Base-by-base conservation (phyloP, 2,888 invertebrate genomes). In the Stenolophus ochropezus region DNA sequence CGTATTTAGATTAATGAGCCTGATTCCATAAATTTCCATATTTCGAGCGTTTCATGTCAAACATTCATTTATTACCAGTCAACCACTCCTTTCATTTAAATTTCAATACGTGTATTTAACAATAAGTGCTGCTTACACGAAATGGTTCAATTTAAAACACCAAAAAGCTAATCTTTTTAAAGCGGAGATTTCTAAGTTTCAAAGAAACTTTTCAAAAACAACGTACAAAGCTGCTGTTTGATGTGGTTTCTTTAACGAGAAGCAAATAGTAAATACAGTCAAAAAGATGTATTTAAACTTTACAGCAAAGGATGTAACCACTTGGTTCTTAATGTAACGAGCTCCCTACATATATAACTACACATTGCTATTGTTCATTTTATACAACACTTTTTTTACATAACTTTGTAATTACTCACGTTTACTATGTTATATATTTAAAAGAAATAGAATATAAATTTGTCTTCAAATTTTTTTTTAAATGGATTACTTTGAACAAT, bases 1-100 rank as follows among this genome's bases (percentile, higher is more conserved):
- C 65, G 73, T 33, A 73, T 73, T 73, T 73, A 73, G 73, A 73
- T 73, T 23, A 47, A 73, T 23, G 51, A 47, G 47, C 49, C 21
- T 21, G 73, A 73, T 73, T 73, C 73, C 73, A 73, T 73, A 73
- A 73, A 49, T 73, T 73, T 49, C 73, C 73, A 73, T 73, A 73
- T 73, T 73, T 73, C 49, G 23, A 51, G 47, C 51, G 23, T 73
- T 73, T 73, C 73, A 21, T 73, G 73, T 73, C 73, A 73, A 73
- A 73, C 23, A 51, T 51, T 73, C 73, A 73, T 73, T 73, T 73
- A 47, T 49, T 73, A 69, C 21, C 73, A 73, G 49, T 5, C 4
- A 73, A 73, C 73, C 73, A 21, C 33, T 47, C 23, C 47, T 73
- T 73, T 73, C 47, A 73, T 73, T 73, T 73, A 51, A 49, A 73